Conservation (phyloP, 1,140 invertebrate species). For the Cheumatopsyche charites region DNA sequence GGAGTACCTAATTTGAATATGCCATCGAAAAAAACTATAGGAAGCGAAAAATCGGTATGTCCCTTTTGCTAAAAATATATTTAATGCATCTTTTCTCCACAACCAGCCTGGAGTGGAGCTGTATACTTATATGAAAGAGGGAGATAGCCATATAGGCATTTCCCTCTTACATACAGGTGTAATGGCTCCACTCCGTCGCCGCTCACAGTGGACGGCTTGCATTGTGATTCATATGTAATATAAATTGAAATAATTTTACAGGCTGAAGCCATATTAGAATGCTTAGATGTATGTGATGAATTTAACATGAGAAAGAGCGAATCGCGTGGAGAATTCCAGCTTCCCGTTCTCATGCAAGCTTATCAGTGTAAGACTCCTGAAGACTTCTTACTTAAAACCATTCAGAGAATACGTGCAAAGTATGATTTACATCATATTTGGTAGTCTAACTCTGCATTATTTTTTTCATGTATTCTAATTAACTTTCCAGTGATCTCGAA, state of each 20-base stretch:
- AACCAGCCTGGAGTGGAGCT: no score
- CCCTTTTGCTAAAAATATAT: no score
- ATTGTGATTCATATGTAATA: no score
- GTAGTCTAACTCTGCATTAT: neutral
- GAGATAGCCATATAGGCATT: no score
- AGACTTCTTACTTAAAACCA: conserved; percentile 81
- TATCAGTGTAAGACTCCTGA: conserved; percentile 73
- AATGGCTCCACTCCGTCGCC: no score
- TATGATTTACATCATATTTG: conserved; percentile 51
- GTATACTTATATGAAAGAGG: no score
- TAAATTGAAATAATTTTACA: conserved; percentile 58
- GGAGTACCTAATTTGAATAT: conserved; percentile 76
- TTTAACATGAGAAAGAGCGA: conserved; percentile 65
- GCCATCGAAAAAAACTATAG: conserved; percentile 88
- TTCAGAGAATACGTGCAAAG: conserved; percentile 79
- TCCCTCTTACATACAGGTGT: no score
- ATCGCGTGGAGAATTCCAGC: conserved; percentile 57
- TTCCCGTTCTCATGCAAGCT: conserved; percentile 79
- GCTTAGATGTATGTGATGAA: conserved; percentile 78
- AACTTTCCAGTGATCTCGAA: conserved; percentile 81
- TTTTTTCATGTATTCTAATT: neutral
- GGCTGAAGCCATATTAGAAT: conserved; percentile 90
- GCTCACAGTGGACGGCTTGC: no score
- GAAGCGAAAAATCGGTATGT: conserved; percentile 87
- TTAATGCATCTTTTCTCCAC: no score